Base-by-base conservation (phyloP, 2,888 invertebrate genomes). In the Cybosia mesomella region DNA sequence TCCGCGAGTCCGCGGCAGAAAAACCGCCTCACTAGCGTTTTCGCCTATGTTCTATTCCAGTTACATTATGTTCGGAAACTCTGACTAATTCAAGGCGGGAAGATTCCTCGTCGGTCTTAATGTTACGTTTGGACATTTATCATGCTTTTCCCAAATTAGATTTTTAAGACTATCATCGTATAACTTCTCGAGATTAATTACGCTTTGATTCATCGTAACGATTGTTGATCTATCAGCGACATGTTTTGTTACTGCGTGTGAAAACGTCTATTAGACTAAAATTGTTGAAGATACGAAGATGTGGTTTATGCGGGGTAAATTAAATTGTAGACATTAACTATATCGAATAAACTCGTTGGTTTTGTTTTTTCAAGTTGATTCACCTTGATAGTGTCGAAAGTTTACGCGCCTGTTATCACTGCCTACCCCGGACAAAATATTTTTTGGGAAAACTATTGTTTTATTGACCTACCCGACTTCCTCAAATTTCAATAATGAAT, bases 1-100 rank as follows among this genome's bases (percentile, higher is more conserved):
- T 60, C 24, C 53, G 49, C 54, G 32, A 28, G 55, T 21, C 22
- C 57, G 36, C 15, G n/a, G 10, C 68, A 65, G n/a, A 64, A 68
- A 68, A 65, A 34, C 60, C 60, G 68, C 64, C 21, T 34, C 53
- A 34, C n/a, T 18, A 54, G 53, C 59, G n/a, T n/a, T 61, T 68
- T 43, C 58, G 21, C 5, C 39, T n/a, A 43, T 15, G n/a, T 4
- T 28, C 58, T 36, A n/a, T 32, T 24, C 36, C 66, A 22, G 24
- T 43, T 60, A 22, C 54, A 22, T 64, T 36, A 53, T n/a, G 59
- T 28, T 21, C 24, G 54, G n/a, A 53, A 66, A 60, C 34, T 54
- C 21, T 11, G 36, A 54, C 24, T 60, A 34, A 58, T 39, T 64
- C 32, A 34, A 34, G 54, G 54, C 63, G 63, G 62, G 53, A 53